Conservation (phyloP, 2,113 vertebrate species). For the Phrynosoma blainvillii region DNA sequence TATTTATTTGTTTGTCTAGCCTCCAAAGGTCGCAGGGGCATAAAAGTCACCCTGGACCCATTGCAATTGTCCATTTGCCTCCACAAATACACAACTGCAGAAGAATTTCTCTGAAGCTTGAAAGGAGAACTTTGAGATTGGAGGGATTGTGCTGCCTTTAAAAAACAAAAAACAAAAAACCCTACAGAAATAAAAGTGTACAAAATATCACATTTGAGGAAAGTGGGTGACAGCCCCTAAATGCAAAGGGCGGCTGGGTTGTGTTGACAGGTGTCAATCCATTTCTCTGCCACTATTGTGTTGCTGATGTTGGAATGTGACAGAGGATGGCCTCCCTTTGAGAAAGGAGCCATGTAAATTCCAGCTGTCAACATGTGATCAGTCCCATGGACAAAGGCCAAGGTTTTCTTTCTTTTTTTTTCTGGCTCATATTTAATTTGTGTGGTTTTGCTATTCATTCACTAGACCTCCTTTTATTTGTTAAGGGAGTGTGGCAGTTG, state of each 20-base stretch:
- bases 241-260: slow-evolving; percentile 39
- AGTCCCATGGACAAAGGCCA: slow-evolving; percentile 40
- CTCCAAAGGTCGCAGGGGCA: neutral
- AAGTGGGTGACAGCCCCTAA: neutral
- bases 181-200: no score
- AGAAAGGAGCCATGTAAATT: slow-evolving; percentile 53
- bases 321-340: slow-evolving; percentile 36
- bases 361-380: slow-evolving; percentile 51
- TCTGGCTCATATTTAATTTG: slow-evolving; percentile 37
- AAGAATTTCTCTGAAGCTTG: neutral
- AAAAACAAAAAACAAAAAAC: no score
- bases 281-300: slow-evolving; percentile 43
- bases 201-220: neutral
- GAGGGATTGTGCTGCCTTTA: no score
- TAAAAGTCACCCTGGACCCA: no score
- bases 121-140: no score
- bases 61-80: neutral
- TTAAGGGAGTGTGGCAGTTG: no score
- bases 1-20: no score
- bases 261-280: slow-evolving; percentile 46
- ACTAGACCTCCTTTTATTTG: neutral
- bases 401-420: slow-evolving; percentile 12
- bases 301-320: slow-evolving; percentile 41
- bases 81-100: neutral
- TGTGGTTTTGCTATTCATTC: slow-evolving; percentile 12